Conservation (phyloP, 2,113 vertebrate species). For the Blennius ocellaris region DNA sequence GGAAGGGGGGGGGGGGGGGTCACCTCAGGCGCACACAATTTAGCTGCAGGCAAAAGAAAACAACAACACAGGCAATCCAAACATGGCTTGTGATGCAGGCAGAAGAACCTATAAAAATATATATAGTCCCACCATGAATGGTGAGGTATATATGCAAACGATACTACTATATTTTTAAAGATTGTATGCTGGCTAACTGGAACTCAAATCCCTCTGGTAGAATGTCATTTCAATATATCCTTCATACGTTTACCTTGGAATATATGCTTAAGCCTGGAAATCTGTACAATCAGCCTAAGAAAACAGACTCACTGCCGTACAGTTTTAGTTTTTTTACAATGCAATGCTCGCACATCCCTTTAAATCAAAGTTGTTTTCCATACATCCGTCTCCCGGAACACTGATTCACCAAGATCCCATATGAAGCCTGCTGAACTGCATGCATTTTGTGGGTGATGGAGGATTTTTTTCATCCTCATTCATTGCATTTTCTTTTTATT, state of each 20-base stretch:
- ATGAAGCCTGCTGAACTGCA: too few relatives aligned
- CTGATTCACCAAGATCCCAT: too few relatives aligned
- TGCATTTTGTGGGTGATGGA: too few relatives aligned
- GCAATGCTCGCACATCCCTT: not conserved
- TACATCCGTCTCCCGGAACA: too few relatives aligned
- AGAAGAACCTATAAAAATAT: not conserved
- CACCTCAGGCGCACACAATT: not conserved
- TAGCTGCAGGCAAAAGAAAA: not conserved
- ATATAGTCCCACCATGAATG: too few relatives aligned
- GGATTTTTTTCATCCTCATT: too few relatives aligned
- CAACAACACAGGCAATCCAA: slow-evolving; percentile 12
- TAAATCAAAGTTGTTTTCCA: not conserved
- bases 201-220: slow-evolving; percentile 26
- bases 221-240: slow-evolving; percentile 30
- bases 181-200: not conserved
- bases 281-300: slow-evolving; percentile 24
- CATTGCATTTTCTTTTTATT: too few relatives aligned
- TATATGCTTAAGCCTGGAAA: slow-evolving; percentile 21
- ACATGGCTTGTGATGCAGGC: not conserved
- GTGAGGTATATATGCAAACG: too few relatives aligned
- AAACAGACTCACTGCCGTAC: not conserved
- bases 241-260: slow-evolving; percentile 16
- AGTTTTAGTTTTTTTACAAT: not conserved
- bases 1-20: slow-evolving; percentile 14
- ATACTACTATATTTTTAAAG: not conserved